These are phyloP conservation scores for Phania funesta DNA, from an alignment of 2,888 invertebrate genomes.

Conservation along the genomic window DNA sequence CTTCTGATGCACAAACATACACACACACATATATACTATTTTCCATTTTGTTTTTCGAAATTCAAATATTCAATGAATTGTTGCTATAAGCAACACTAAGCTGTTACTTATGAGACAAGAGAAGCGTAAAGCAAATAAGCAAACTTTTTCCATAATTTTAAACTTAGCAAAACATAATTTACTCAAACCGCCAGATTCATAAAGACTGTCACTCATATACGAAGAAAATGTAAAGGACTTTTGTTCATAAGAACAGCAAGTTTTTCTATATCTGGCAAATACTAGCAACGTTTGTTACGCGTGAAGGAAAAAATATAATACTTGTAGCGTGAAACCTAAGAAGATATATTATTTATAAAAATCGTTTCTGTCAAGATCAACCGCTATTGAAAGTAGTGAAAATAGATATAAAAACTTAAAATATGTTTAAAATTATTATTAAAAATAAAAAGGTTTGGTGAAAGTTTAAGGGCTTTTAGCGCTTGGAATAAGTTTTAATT, in stretches of 20 bases:
- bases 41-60: conserved; percentile 3
- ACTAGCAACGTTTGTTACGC: background rate
- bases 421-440: no score
- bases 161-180: conserved; percentile 50
- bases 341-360: no score
- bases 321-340: no score
- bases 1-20: background rate
- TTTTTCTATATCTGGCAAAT: background rate
- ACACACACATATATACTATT: background rate
- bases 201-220: conserved; percentile 23
- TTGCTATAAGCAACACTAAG: conserved; percentile 43
- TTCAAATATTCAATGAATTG: conserved; percentile 47
- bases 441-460: no score
- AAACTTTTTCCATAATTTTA: conserved; percentile 48
- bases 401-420: no score
- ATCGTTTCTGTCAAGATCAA: no score
- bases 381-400: no score
- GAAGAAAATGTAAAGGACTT: background rate
- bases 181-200: conserved; percentile 37
- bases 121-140: background rate
- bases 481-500: no score
- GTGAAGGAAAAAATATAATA: background rate
- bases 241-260: background rate
- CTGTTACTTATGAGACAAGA: conserved; percentile 3
- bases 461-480: no score